Base-by-base conservation (phyloP, 2,797 vertebrate species). In the Macrochelys suwanniensis region DNA sequence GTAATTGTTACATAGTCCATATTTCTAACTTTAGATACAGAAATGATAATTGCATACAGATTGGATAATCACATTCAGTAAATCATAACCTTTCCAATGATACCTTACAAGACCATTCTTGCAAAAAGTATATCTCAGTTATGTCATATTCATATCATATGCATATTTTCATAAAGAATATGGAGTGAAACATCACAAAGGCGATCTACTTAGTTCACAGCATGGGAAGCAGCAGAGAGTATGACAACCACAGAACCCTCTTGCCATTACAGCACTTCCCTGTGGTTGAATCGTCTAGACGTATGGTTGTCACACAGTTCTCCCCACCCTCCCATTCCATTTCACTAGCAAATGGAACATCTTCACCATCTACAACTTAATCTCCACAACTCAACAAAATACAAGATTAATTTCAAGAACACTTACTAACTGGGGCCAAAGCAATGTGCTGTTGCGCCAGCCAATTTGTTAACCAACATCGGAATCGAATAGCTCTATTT, bases 361-460 rank as follows among this genome's bases (percentile, higher is more conserved):
- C 68, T 21, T 86, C 74, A 89, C 65, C 94, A 12, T 59, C 17
- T 82, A 80, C 8, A 87, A 33, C 21, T 79, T 85, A 5, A 91
- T 89, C 86, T 87, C 78, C 47, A 54, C 11, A 61, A 5, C n/a
- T 71, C 57, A 90, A 78, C 3, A n/a, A 89, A 93, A 85, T 0
- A 2, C 50, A 87, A 71, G 74, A 87, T 21, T 17, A 80, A 80
- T 92, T 91, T 80, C 78, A 80, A 80, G 47, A 61, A 65, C 71
- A 68, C 68, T 78, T 84, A 45, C 33, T 31, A 82, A 57, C 2
- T 49, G 56, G 13, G 82, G 37, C 19, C 65, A 85, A 16, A 80
- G 80, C 59, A 91, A 61, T 19, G 65, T 8, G n/a, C 78, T 4
- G 0, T 0, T 57, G 57, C 8, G 8, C 68, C 11, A 42, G 21